Percentiles rank a stretch among this genome's conserved stretches.
Evolutionary conservation across 2,797 vertebrate genomes (phyloP).

Genomic region (Triplophysa bombifrons): DNA sequence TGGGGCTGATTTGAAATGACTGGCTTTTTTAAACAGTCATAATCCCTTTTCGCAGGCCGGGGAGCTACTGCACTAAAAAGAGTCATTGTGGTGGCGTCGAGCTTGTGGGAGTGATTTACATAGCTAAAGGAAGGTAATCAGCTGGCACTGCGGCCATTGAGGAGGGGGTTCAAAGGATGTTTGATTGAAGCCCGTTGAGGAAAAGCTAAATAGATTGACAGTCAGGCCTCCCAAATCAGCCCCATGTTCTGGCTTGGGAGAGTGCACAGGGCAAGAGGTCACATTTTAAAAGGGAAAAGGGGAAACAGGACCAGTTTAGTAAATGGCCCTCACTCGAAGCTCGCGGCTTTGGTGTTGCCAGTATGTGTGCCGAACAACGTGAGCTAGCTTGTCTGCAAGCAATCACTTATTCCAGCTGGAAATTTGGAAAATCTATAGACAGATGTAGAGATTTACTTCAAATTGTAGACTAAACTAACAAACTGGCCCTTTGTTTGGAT

Average conservation of each 20-base stretch:
- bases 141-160: conserved; percentile 52
- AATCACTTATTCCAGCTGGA: conserved; percentile 4
- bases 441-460: conserved; percentile 3
- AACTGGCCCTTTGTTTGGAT: background rate
- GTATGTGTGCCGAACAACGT: conserved; percentile 39
- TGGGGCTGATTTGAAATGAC: conserved; percentile 60
- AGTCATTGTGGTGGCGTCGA: conserved; percentile 52
- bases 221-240: conserved; percentile 58
- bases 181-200: conserved; percentile 60
- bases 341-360: conserved; percentile 21
- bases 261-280: conserved; percentile 53
- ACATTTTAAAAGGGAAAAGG: conserved; percentile 58
- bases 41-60: conserved; percentile 59
- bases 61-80: conserved; percentile 54
- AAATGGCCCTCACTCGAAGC: conserved; percentile 53
- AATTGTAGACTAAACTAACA: background rate
- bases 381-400: conserved; percentile 35
- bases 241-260: conserved; percentile 49
- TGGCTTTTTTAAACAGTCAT: conserved; percentile 63
- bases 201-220: conserved; percentile 58
- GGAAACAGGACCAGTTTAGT: conserved; percentile 55
- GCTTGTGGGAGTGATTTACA: conserved; percentile 63
- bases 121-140: conserved; percentile 63
- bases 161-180: conserved; percentile 57
- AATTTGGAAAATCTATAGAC: conserved; percentile 4